A percentile compares a stretch with the other conserved stretches of the same genome.
phyloP scores from a whole-genome alignment of 2,888 invertebrate genomes.

The Exephanes ischioxanthus region DNA sequence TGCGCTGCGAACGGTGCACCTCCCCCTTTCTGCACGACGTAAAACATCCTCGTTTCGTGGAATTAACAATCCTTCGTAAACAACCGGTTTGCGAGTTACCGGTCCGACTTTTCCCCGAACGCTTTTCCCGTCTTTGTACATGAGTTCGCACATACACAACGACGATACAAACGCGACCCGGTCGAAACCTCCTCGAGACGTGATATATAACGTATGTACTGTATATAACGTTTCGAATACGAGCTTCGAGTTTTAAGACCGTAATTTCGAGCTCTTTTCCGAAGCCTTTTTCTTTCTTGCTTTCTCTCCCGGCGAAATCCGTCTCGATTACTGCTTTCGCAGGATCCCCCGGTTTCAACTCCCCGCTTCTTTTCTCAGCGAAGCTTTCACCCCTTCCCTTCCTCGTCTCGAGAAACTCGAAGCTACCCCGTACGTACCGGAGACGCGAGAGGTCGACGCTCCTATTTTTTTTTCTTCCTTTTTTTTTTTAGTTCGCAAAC shows the following conservation, averaged over 20 bases:
- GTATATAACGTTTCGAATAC: constrained; percentile 28
- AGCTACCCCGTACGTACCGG: constrained; percentile 67
- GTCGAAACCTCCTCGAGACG: constrained; percentile 12
- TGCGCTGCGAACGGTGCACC: neutral
- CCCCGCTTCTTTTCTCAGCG: neutral
- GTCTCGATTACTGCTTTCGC: constrained; percentile 40
- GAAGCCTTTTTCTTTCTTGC: constrained; percentile 25
- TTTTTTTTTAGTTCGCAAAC: constrained; percentile 30
- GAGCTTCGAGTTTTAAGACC: constrained; percentile 41
- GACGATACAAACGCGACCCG: constrained; percentile 15
- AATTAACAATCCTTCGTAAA: constrained; percentile 66
- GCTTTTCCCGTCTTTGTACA: constrained; percentile 18
- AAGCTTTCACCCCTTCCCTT: constrained; percentile 12
- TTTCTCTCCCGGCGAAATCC: constrained; percentile 1
- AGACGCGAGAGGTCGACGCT: constrained; percentile 65
- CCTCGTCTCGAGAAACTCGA: constrained; percentile 34
- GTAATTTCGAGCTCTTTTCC: constrained; percentile 42
- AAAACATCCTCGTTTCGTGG: constrained; percentile 61
- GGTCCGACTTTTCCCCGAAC: constrained; percentile 37
- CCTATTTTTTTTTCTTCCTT: constrained; percentile 39
- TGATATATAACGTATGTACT: constrained; percentile 3
- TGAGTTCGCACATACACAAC: constrained; percentile 3
- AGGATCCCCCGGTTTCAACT: constrained; percentile 9
- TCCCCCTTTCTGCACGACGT: constrained; percentile 40
- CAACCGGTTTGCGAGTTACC: constrained; percentile 54